Evolutionary conservation across 2,888 invertebrate genomes (phyloP).

Genomic region (Nephrocerus scutellatus): DNA sequence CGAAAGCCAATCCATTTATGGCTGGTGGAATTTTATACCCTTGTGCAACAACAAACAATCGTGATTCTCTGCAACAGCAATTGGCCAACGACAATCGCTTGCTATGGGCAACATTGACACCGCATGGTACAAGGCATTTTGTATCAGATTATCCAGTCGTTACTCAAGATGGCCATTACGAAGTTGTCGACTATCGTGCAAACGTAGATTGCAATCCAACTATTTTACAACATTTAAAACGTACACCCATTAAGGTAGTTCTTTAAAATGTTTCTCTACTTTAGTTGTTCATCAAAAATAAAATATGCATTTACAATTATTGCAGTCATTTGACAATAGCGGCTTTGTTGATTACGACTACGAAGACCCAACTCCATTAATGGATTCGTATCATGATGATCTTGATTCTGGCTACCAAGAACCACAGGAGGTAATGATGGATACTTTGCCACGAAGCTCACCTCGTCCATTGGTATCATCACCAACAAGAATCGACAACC

Average conservation of each 20-base stretch:
- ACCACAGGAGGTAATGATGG: slow-evolving; percentile 45
- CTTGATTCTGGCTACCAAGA: slow-evolving; percentile 52
- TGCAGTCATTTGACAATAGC: slow-evolving; percentile 60
- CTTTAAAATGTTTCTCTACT: background rate
- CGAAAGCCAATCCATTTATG: slow-evolving; percentile 48
- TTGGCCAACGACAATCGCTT: slow-evolving; percentile 61
- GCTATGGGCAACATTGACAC: slow-evolving; percentile 78
- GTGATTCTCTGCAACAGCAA: slow-evolving; percentile 45
- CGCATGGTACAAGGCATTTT: slow-evolving; percentile 73
- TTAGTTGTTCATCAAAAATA: background rate
- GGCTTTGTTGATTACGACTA: slow-evolving; percentile 76
- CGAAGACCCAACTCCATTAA: slow-evolving; percentile 69
- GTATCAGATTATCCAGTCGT: slow-evolving; percentile 54
- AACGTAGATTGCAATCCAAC: slow-evolving; percentile 35
- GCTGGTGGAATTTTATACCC: slow-evolving; percentile 56
- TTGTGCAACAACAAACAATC: slow-evolving; percentile 50
- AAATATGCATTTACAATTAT: slow-evolving; percentile 6
- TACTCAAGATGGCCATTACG: slow-evolving; percentile 61
- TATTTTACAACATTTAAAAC: slow-evolving; percentile 40
- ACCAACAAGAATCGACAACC: slow-evolving; percentile 74
- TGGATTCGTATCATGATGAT: slow-evolving; percentile 64
- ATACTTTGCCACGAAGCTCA: slow-evolving; percentile 40
- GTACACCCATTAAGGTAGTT: slow-evolving; percentile 40
- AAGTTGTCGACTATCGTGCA: slow-evolving; percentile 56
- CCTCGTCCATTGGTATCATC: slow-evolving; percentile 67